A percentile compares a stretch with the other conserved stretches of the same genome.
These are phyloP conservation scores for Cordilura impudica DNA, from an alignment of 2,888 invertebrate species.

Conservation along the genomic window DNA sequence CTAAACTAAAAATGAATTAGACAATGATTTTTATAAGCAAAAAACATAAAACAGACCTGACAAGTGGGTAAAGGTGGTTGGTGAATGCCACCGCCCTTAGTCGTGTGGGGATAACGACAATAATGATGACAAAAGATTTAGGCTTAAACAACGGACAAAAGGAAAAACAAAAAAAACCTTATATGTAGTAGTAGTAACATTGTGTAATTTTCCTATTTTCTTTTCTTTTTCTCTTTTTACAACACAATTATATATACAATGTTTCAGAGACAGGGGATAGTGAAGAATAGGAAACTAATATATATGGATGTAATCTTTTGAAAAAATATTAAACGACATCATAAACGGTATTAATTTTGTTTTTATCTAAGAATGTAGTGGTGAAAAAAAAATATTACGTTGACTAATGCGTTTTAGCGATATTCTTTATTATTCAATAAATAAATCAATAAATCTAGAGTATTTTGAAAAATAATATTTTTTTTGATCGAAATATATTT, in stretches of 20 bases:
- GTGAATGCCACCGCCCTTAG: conserved; percentile 22
- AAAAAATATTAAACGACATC: neutral
- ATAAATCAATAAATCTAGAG: no score
- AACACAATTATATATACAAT: neutral
- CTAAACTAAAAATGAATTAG: conserved; percentile 39
- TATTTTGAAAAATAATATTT: no score
- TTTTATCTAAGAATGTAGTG: neutral
- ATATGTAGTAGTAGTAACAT: neutral
- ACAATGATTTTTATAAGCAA: conserved; percentile 54
- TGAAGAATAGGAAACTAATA: neutral
- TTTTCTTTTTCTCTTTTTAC: neutral
- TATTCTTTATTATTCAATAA: no score
- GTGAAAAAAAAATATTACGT: neutral
- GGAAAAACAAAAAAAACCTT: conserved; percentile 10
- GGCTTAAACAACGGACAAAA: conserved; percentile 19
- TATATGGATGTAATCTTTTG: neutral
- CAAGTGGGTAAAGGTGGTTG: conserved; percentile 42
- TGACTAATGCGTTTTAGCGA: no score
- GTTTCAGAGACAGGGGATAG: neutral
- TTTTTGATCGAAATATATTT: no score
- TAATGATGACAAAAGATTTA: conserved; percentile 27
- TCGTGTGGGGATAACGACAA: conserved; percentile 20
- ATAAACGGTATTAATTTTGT: neutral
- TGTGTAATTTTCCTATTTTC: neutral
- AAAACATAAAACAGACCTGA: conserved; percentile 32